Evolutionary conservation across 2,113 vertebrate species (phyloP).

Genomic region (Rana temporaria): DNA sequence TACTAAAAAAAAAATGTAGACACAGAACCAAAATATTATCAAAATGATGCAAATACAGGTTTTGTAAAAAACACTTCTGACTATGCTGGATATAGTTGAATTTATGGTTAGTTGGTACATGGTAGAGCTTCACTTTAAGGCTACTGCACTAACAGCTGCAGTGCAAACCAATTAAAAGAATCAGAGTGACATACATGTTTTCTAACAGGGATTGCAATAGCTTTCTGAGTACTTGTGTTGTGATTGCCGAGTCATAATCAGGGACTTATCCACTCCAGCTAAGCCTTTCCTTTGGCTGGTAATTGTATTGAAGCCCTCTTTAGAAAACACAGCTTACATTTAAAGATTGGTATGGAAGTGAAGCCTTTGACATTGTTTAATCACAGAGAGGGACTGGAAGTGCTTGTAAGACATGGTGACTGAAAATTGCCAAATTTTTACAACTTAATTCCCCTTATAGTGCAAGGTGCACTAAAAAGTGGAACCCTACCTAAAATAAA

Average conservation of each 20-base stretch:
- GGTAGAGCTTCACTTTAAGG: not conserved
- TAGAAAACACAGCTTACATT: constrained; percentile 38
- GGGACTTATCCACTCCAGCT: constrained; percentile 36
- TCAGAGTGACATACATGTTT: constrained; percentile 4
- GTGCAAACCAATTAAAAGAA: not conserved
- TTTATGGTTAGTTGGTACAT: too few relatives aligned
- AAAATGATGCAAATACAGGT: too few relatives aligned
- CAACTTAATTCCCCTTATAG: not conserved
- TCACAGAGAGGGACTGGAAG: constrained; percentile 13
- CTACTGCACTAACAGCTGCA: not conserved
- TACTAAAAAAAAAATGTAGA: too few relatives aligned
- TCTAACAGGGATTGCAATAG: constrained; percentile 24
- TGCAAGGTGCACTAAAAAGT: too few relatives aligned
- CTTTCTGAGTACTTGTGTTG: constrained; percentile 15
- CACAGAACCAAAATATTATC: too few relatives aligned
- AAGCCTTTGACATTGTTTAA: constrained; percentile 46
- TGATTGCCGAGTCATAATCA: constrained; percentile 46
- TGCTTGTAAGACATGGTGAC: constrained; percentile 25
- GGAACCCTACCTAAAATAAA: too few relatives aligned
- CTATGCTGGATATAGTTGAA: too few relatives aligned
- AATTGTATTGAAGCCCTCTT: constrained; percentile 41
- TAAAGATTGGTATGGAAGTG: constrained; percentile 31
- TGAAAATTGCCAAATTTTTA: not conserved
- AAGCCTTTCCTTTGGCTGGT: constrained; percentile 41
- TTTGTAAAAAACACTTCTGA: too few relatives aligned